These are phyloP conservation scores for Fabriciana adippe DNA, from an alignment of 2,888 invertebrate genomes.

Conservation along the genomic window DNA sequence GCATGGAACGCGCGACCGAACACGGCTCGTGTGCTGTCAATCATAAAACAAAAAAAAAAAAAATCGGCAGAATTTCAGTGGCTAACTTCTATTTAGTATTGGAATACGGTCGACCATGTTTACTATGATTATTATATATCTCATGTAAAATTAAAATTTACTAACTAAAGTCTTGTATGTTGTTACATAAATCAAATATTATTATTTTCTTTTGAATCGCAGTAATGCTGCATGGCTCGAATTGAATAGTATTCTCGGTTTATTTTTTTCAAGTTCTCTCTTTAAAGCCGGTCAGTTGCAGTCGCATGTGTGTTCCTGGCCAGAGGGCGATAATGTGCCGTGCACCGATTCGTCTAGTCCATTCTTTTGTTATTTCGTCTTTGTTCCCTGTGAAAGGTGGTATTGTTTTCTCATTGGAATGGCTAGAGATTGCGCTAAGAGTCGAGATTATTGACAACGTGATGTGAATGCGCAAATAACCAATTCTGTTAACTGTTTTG, in stretches of 20 bases:
- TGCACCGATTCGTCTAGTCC: conserved; percentile 69
- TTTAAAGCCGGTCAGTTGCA: conserved; percentile 60
- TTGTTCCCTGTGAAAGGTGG: conserved; percentile 73
- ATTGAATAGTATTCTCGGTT: conserved; percentile 44
- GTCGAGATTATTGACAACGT: conserved; percentile 77
- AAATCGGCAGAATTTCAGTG: conserved; percentile 65
- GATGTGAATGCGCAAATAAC: conserved; percentile 57
- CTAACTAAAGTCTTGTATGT: conserved; percentile 30
- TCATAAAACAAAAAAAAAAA: conserved; percentile 73
- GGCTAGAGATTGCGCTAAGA: conserved; percentile 75
- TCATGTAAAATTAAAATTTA: conserved; percentile 54
- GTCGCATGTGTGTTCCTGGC: conserved; percentile 60
- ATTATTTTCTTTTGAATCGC: conserved; percentile 45
- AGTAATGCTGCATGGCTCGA: conserved; percentile 42
- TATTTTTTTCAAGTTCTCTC: conserved; percentile 58
- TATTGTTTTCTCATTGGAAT: conserved; percentile 76
- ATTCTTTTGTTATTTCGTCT: conserved; percentile 77
- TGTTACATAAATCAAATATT: conserved; percentile 43
- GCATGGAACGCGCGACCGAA: conserved; percentile 75
- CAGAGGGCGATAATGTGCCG: conserved; percentile 58
- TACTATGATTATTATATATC: conserved; percentile 41
- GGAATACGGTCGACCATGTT: conserved; percentile 35
- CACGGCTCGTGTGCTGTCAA: conserved; percentile 79
- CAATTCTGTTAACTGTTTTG: conserved; percentile 26
- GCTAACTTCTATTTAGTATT: conserved; percentile 69